Evolutionary conservation across 1,140 invertebrate genomes (phyloP), one percentile per base, ranked within the genome.

Genomic region (Drosophila nannoptera): DNA sequence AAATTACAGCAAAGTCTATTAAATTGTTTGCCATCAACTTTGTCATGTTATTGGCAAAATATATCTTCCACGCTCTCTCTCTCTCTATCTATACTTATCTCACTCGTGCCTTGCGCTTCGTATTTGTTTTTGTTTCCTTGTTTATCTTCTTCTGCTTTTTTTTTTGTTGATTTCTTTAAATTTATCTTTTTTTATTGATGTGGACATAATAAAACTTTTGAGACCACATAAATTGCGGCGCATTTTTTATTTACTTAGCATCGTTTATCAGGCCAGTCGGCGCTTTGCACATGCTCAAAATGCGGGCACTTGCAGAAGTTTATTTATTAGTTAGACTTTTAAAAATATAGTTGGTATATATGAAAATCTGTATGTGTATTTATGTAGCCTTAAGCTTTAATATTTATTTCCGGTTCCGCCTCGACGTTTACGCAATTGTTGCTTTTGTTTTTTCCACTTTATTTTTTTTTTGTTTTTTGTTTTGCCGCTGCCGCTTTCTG

Each of bases 261-360:
- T 74, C 81, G 81, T 84, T 86, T 84, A 84, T 84, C 80, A 84
- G 81, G 67, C 60, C 61, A 54, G 58, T 65, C 36, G 40, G 33
- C 31, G 38, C 31, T 52, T 35, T 66, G 54, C 48, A 67, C 55
- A 36, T 77, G 38, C 61, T 74, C 81, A 70, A 77, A 74, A 66
- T 73, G 43, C 60, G 50, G 62, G 42, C 67, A 73, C 68, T 78
- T 78, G 78, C 64, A 61, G 60, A 49, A 49, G 49, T 66, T 84
- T 83, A 83, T 83, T 83, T 83, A 83, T 83, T 84, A 76, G 80
- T 66, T 73, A 77, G 80, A 84, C 80, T 84, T 83, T 84, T 76
- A 22, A 80, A 83, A 83, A 74, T 83, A 83, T 83, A 48, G 61
- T 65, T 61, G 72, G 1, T 72, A 75, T 74, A 77, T 75, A 68